These are phyloP conservation scores for Euphonia xanthogaster DNA, from an alignment of 2,797 vertebrate species.

Conservation along the genomic window DNA sequence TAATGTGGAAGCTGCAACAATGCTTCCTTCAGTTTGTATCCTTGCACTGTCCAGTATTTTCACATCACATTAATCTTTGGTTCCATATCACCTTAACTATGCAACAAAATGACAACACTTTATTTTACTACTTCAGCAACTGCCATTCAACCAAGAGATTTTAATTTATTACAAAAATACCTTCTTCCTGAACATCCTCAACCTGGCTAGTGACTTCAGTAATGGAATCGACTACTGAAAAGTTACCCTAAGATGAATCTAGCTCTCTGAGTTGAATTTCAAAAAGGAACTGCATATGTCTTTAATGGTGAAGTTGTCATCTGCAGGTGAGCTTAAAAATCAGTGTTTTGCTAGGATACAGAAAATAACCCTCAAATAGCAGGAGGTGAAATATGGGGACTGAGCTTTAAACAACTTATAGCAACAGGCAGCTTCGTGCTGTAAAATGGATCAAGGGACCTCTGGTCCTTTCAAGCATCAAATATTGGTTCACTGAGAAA, in stretches of 20 bases:
- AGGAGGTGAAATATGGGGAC: neutral
- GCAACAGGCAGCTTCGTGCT: neutral
- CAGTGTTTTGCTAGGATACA: neutral
- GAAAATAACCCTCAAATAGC: neutral
- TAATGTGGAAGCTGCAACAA: neutral
- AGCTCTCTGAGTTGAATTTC: neutral
- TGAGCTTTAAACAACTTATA: neutral
- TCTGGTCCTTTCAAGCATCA: neutral
- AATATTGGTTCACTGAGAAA: neutral
- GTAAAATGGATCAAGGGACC: neutral
- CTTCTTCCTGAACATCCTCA: slow-evolving; percentile 15
- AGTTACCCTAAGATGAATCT: neutral
- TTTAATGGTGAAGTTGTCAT: slow-evolving; percentile 40
- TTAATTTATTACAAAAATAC: slow-evolving; percentile 34
- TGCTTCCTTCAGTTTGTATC: neutral
- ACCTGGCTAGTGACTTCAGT: neutral
- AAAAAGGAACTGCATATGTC: neutral
- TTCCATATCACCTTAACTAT: slow-evolving; percentile 34
- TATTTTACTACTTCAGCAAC: neutral
- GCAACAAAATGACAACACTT: slow-evolving; percentile 13
- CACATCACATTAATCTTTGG: slow-evolving; percentile 23
- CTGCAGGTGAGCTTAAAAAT: slow-evolving; percentile 49
- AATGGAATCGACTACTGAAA: neutral
- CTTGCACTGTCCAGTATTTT: neutral
- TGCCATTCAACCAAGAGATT: slow-evolving; percentile 28